Evolutionary conservation across 2,888 invertebrate species (phyloP), one percentile per base, ranked within the genome.

Genomic region (Phytoseiulus persimilis): DNA sequence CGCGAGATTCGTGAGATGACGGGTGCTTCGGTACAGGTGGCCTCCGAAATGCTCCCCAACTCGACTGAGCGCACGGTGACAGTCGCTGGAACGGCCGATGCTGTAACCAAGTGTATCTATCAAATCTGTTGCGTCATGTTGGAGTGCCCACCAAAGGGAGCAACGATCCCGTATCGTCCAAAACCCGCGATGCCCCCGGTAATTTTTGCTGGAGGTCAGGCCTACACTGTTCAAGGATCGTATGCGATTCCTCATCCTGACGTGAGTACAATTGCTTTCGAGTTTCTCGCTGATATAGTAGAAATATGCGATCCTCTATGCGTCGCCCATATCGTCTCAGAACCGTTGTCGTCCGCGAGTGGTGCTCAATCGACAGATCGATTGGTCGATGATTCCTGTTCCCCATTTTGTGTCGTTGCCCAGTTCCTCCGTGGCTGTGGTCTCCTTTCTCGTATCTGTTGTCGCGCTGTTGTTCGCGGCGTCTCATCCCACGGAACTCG

Each of bases 121-220:
- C 97, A 98, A 94, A 98, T 99, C 93, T 99, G 99, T 94, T 96
- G 96, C 93, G 98, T 99, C 92, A 98, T 99, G 97, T 95, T 99
- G 93, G 99, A 99, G 98, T 98, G 98, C 94, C 99, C 99, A 94
- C 99, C 99, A 92, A 99, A 99, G 95, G 99, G 99, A 93, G 98
- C 98, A 92, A 99, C 99, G 93, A 98, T 99, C 93, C 98, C 99
- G 92, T 99, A 99, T 95, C 96, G 98, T 94, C 99, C 99, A 93
- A 97, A 97, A 94, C 97, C 97, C 92, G 96, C 96, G 93, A 96
- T 98, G 92, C 96, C 96, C 92, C 97, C 97, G 92, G 96, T 98
- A 92, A 96, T 98, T 93, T 95, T 97, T 93, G 97, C 98, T 92
- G 97, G 97, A 92, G 97, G 97, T 92, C 98, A 98, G 94, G 97